phyloP scores from a whole-genome alignment of 2,888 invertebrate species.

The Nycteola revayana region DNA sequence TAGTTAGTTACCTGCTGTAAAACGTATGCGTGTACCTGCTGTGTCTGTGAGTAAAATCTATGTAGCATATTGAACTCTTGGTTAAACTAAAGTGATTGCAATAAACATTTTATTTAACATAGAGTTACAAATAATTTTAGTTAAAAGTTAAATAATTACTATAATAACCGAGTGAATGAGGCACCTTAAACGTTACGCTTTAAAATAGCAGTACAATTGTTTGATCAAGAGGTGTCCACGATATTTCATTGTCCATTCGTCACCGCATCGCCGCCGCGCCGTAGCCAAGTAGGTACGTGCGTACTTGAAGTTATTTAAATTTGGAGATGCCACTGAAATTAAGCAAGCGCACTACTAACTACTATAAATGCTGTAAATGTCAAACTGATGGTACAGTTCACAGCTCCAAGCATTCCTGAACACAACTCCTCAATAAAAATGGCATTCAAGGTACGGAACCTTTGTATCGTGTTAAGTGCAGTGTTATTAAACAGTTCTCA shows the following conservation, averaged over 20 bases:
- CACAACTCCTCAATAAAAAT: constrained; percentile 61
- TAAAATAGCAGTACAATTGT: too few species aligned
- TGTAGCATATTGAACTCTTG: too few species aligned
- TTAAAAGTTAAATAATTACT: too few species aligned
- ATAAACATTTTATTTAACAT: too few species aligned
- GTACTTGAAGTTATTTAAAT: constrained; percentile 77
- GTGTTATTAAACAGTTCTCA: constrained; percentile 27
- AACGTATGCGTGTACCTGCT: too few species aligned
- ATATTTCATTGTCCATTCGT: constrained; percentile 59
- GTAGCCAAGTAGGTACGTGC: constrained; percentile 53
- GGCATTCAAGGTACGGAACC: constrained; percentile 72
- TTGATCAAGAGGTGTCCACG: constrained; percentile 57
- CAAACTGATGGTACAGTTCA: constrained; percentile 67
- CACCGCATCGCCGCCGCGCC: constrained; percentile 20
- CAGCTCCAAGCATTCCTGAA: constrained; percentile 64
- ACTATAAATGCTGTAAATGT: constrained; percentile 68
- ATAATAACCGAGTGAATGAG: too few species aligned
- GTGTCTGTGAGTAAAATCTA: too few species aligned
- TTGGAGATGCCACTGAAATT: constrained; percentile 71
- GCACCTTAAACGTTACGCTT: too few species aligned
- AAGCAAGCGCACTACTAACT: constrained; percentile 44
- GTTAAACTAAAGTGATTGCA: too few species aligned
- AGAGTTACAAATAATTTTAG: too few species aligned
- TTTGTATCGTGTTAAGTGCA: constrained; percentile 38
- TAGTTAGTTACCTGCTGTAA: too few species aligned